phyloP scores from a whole-genome alignment of 2,113 vertebrate species.

The Ancistrus triradiatus region DNA sequence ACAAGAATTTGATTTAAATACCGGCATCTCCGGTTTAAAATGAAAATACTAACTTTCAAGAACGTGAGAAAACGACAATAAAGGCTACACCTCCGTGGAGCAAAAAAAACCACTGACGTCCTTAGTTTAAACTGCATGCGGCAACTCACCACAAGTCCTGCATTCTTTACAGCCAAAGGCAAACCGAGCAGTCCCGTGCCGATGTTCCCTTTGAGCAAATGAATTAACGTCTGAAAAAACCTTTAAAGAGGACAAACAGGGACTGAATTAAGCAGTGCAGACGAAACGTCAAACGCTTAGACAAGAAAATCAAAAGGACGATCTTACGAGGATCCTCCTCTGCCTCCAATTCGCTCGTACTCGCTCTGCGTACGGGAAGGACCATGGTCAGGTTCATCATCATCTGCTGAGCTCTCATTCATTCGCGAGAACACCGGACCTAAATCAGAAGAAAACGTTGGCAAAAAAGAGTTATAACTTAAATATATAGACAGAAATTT shows the following conservation, averaged over 20 bases:
- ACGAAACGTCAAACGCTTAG: no score
- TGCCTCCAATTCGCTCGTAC: slow-evolving; percentile 68
- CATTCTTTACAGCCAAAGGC: slow-evolving; percentile 91
- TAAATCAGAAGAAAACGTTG: slow-evolving; percentile 16
- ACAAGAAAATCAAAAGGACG: neutral
- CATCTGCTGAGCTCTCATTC: slow-evolving; percentile 58
- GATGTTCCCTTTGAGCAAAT: slow-evolving; percentile 92
- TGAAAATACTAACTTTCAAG: no score
- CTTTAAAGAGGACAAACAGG: slow-evolving; percentile 56
- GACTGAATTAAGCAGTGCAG: neutral
- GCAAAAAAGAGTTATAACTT: neutral
- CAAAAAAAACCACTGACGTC: slow-evolving; percentile 2
- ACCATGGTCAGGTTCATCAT: slow-evolving; percentile 49
- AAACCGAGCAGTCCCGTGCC: slow-evolving; percentile 90
- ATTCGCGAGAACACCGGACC: slow-evolving; percentile 50
- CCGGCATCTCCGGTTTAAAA: no score
- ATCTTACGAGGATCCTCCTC: slow-evolving; percentile 66
- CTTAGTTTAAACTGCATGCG: neutral
- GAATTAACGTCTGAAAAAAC: slow-evolving; percentile 88
- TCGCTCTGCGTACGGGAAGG: slow-evolving; percentile 55
- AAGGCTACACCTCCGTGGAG: no score
- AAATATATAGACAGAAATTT: neutral
- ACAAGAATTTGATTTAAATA: no score
- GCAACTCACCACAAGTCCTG: slow-evolving; percentile 89
- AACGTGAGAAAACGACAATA: no score